These are phyloP conservation scores for Syngnathus acus DNA, from an alignment of 2,797 vertebrate genomes.

Conservation along the genomic window DNA sequence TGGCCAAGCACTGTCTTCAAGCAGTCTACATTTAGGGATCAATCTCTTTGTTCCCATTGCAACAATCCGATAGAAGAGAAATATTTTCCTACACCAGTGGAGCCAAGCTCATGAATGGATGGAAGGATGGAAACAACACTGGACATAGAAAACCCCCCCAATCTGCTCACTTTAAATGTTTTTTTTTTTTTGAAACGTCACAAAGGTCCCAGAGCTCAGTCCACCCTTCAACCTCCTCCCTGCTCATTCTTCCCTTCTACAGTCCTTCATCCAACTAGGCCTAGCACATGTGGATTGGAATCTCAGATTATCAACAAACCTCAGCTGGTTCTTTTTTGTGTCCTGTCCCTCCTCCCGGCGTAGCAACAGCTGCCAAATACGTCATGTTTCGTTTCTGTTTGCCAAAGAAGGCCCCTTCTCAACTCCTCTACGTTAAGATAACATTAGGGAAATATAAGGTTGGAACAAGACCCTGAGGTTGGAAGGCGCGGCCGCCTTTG, in stretches of 20 bases:
- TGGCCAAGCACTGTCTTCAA: background rate
- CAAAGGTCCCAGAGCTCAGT: background rate
- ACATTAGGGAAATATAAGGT: constrained; percentile 30
- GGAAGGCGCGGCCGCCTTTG: constrained; percentile 21
- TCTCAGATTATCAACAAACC: constrained; percentile 49
- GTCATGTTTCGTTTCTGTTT: constrained; percentile 48
- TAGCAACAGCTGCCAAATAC: constrained; percentile 61
- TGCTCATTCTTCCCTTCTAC: constrained; percentile 21
- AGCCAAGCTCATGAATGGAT: background rate
- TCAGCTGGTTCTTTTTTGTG: constrained; percentile 58
- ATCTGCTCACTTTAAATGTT: too few relatives aligned
- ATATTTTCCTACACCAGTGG: background rate
- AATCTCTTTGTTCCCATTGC: background rate
- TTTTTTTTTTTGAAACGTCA: background rate
- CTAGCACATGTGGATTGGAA: constrained; percentile 40
- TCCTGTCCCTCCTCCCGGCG: constrained; percentile 34
- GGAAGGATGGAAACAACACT: too few relatives aligned
- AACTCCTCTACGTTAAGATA: constrained; percentile 51
- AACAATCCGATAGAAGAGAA: background rate
- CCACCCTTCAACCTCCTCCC: background rate
- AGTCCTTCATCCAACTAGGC: constrained; percentile 34
- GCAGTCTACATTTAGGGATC: background rate
- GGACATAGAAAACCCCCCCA: too few relatives aligned
- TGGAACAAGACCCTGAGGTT: constrained; percentile 26
- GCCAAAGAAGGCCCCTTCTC: constrained; percentile 43